Base-by-base conservation (phyloP, 2,797 vertebrate species). In the Melopsittacus undulatus region DNA sequence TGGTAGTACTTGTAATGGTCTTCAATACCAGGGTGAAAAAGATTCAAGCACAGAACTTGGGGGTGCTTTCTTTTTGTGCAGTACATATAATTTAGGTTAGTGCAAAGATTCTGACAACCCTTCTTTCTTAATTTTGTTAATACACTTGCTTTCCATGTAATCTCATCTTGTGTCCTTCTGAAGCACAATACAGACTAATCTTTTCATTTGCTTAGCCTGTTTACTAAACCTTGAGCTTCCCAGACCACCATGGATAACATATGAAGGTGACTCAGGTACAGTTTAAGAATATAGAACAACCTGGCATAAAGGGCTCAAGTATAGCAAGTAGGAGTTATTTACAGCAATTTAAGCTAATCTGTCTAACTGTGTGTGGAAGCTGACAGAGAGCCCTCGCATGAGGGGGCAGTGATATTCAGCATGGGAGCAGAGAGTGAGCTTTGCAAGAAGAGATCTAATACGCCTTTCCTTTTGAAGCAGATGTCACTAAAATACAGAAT, bases 251-350 rank as follows among this genome's bases (percentile, higher is more conserved):
- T 74, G 61, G 88, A 57, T 67, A 89, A 90, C 70, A 67, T 62
- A 74, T 66, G 86, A 95, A 95, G 86, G 95, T 96, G 94, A 95
- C 95, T 95, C 94, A 95, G 94, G 90, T 94, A 40, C 83, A 62
- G 45, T 94, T 84, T 52, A 89, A 90, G 88, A 94, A 94, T 83
- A 83, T 40, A 80, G 88, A 90, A 75, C 66, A 92, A 42, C 61
- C 81, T 92, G 83, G 81, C 94, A 90, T 94, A 85, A 94, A 95
- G 72, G 83, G 42, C 83, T 90, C 62, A 63, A 49, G 83, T 80
- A 82, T 43, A 94, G 81, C 86, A 90, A 93, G 84, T 13, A 46
- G 78, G 64, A 87, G 88, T 92, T 97, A 92, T 94, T 94, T 89
- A 83, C 94, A 95, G 88, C 75, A 92, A 66, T 96, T 93, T 83